phyloP scores from a whole-genome alignment of 2,113 vertebrate genomes.

The Xyrauchen texanus region DNA sequence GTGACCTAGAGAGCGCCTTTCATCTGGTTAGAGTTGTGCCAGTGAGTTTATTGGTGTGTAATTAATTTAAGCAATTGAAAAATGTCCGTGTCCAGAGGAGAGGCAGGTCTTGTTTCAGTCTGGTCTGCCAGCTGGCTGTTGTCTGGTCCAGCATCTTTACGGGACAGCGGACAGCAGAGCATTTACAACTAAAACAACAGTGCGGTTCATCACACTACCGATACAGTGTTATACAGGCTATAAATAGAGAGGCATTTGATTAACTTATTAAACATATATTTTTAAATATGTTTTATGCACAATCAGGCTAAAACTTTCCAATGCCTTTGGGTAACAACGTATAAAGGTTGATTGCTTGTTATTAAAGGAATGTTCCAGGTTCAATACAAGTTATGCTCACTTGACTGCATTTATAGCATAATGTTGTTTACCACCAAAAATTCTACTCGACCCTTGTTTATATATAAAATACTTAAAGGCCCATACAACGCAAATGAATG shows the following conservation, averaged over 20 bases:
- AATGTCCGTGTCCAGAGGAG: slow-evolving; percentile 5
- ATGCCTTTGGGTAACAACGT: too few species aligned
- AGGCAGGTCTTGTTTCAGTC: slow-evolving; percentile 25
- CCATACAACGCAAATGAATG: too few species aligned
- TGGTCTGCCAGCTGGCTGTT: slow-evolving; percentile 27
- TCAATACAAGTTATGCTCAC: too few species aligned
- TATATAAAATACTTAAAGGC: too few species aligned
- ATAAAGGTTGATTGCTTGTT: too few species aligned
- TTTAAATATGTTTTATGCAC: too few species aligned
- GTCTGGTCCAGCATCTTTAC: slow-evolving; percentile 26
- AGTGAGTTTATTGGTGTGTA: slow-evolving; percentile 37
- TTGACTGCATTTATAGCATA: too few species aligned
- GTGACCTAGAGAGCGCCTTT: not conserved
- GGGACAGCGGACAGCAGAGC: slow-evolving; percentile 20
- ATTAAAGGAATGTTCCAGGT: too few species aligned
- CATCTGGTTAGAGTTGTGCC: not conserved
- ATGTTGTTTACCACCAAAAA: too few species aligned
- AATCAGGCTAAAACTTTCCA: too few species aligned
- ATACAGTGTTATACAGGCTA: not conserved
- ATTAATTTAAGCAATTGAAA: slow-evolving; percentile 19
- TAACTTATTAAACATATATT: too few species aligned
- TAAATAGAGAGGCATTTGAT: not conserved
- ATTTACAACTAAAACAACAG: slow-evolving; percentile 23
- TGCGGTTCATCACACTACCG: slow-evolving; percentile 10
- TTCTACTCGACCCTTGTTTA: too few species aligned